A percentile compares a stretch with the other conserved stretches of the same genome.
Conservation (phyloP, 2,797 vertebrate genomes). For the Pseudochromis fuscus region DNA sequence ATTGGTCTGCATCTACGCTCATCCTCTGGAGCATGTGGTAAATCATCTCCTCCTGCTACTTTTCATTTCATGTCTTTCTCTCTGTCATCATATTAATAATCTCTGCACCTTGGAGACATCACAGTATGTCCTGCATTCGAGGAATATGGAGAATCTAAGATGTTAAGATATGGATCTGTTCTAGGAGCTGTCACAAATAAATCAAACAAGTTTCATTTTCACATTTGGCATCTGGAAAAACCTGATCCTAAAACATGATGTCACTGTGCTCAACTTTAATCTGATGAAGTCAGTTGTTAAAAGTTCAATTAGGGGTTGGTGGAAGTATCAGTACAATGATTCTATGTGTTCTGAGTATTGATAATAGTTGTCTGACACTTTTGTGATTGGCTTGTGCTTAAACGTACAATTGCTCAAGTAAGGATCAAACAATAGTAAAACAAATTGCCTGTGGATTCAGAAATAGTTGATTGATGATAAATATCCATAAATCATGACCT, state of each 20-base stretch:
- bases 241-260: not conserved
- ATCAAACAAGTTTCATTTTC: not conserved
- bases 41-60: conserved; percentile 35
- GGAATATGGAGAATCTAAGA: too few relatives aligned
- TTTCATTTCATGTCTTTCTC: not conserved
- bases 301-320: too few relatives aligned
- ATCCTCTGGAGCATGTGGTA: conserved; percentile 94
- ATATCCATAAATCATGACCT: not conserved
- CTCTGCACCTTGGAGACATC: not conserved
- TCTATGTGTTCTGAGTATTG: too few relatives aligned
- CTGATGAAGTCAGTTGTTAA: not conserved
- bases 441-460: not conserved
- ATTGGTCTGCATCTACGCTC: conserved; percentile 88
- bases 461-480: too few relatives aligned
- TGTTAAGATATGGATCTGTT: not conserved
- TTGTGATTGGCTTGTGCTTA: too few relatives aligned
- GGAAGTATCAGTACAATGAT: too few relatives aligned
- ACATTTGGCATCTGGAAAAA: not conserved
- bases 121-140: too few relatives aligned
- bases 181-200: not conserved
- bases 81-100: not conserved
- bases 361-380: too few relatives aligned
- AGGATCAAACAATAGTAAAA: too few relatives aligned
- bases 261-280: not conserved
- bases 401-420: not conserved